phyloP scores from a whole-genome alignment of 2,888 invertebrate species.

The Drosophila atroscutellata region DNA sequence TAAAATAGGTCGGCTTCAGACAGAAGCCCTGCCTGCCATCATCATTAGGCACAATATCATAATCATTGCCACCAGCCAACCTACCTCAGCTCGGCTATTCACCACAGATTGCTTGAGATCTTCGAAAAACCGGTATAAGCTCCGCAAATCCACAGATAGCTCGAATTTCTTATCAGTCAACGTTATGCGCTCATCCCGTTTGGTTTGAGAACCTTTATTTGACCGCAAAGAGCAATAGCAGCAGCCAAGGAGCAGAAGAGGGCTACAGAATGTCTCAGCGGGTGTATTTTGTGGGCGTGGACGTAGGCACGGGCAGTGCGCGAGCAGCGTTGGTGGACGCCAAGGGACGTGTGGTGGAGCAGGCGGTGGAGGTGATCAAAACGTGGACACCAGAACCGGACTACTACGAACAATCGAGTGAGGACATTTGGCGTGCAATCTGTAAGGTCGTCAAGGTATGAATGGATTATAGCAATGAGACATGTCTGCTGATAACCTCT shows the following conservation, averaged over 20 bases:
- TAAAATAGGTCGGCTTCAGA: not conserved
- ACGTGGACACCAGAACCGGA: constrained; percentile 92
- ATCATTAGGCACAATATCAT: not conserved
- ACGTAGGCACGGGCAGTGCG: constrained; percentile 96
- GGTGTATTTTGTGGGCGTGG: constrained; percentile 92
- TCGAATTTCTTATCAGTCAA: constrained; percentile 66
- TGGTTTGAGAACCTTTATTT: constrained; percentile 67
- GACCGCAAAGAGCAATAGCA: constrained; percentile 53
- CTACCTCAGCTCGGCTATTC: constrained; percentile 1
- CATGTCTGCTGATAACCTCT: constrained; percentile 47
- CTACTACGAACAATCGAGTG: constrained; percentile 96
- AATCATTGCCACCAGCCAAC: not conserved
- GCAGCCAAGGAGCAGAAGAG: not conserved
- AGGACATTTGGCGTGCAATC: constrained; percentile 92
- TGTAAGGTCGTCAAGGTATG: constrained; percentile 90
- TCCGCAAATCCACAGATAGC: constrained; percentile 1
- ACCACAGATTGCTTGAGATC: constrained; percentile 9
- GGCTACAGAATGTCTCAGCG: constrained; percentile 61
- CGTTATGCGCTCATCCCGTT: constrained; percentile 34
- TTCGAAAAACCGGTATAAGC: constrained; percentile 18
- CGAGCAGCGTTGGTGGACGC: constrained; percentile 92
- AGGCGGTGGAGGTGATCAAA: constrained; percentile 88
- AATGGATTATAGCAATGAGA: constrained; percentile 7
- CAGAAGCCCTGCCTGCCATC: not conserved
- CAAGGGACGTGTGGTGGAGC: constrained; percentile 88